Evolutionary conservation across 2,888 invertebrate genomes (phyloP), one percentile per base, ranked within the genome.

Genomic region (Caenorhabditis virilis): DNA sequence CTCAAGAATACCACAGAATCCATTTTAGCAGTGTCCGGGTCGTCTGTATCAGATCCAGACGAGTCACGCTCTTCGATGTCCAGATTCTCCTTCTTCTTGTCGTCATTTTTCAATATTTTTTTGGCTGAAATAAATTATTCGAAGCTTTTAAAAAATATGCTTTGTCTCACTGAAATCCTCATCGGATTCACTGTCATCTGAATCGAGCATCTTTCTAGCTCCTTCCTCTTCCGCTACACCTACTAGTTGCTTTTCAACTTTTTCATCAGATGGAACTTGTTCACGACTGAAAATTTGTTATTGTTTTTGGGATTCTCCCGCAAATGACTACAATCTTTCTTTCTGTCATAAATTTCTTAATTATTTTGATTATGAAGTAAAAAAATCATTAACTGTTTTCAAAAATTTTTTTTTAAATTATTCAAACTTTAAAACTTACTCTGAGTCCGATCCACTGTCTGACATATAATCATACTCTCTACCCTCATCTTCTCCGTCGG

Each of bases 141-240:
- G 6, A 33, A 27, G 20, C 30, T 50, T 36, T 25, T 2, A 45
- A n/a, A 35, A 53, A 6, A 1, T 11, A 9, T 7, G 16, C 9
- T 9, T n/a, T 25, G 2, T 16, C 49, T 35, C 22, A 48, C 52
- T 62, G 26, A 62, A 30, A 50, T 79, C 77, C 9, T 73, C 76
- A 18, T 69, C 69, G 0, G 67, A 67, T 27, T 62, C 66, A n/a
- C 48, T 55, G 39, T 56, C 64, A 52, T 79, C 77, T 13, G 70
- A 69, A 20, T 71, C 78, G 30, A 76, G 67, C 46, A 69, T 50
- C 42, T 69, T 61, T 20, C 56, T 88, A 42, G 94, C 86, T 0
- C 91, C 93, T 76, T 90, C 90, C 83, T 94, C 93, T 80, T 94
- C 93, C 0, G 93, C 92, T 0, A 98, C 97, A 42, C 89, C 89